Base-by-base conservation (phyloP, 2,113 vertebrate genomes). In the Daphoenositta chrysoptera region DNA sequence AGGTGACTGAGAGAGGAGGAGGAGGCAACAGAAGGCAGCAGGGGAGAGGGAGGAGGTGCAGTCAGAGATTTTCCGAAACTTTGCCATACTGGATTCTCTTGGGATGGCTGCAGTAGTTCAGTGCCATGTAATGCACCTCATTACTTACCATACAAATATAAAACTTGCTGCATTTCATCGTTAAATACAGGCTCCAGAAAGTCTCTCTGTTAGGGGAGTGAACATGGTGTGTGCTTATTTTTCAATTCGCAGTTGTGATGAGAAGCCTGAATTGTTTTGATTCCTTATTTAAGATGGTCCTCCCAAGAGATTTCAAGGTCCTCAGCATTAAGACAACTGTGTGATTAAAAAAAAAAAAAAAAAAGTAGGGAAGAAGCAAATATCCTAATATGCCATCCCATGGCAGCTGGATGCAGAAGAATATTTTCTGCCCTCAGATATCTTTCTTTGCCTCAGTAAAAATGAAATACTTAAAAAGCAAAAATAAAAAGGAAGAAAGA, bases 221-320 rank as follows among this genome's bases (percentile, higher is more conserved):
- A 64, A 70, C 15, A 35, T 9, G 26, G 26, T 60, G 30, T 39
- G 13, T 13, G 65, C 37, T 81, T 68, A 44, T 93, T 96, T 93
- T 96, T 92, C 88, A 78, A 92, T 92, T 96, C 1, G 0, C 76
- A 65, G 39, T 31, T 92, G 72, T 87, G 69, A 81, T 84, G 72
- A 95, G 83, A 87, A 96, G 26, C 18, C 31, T 68, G 72, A 83
- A 90, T 87, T 75, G 31, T 87, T 97, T 96, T 93, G 68, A 68
- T 94, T 94, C 90, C 54, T 68, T 72, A 31, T 90, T 95, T 94
- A 57, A 90, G 47, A 78, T 72, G 44, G 60, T 65, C 51, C 87
- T 80, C 95, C 80, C 85, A 60, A 78, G 90, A 80, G 96, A 83
- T 71, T 93, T 93, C 76, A 94, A 94, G 76, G 88, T 81, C 79